Evolutionary conservation across 2,113 vertebrate species (phyloP).

Genomic region (Melanotaenia duboulayi): DNA sequence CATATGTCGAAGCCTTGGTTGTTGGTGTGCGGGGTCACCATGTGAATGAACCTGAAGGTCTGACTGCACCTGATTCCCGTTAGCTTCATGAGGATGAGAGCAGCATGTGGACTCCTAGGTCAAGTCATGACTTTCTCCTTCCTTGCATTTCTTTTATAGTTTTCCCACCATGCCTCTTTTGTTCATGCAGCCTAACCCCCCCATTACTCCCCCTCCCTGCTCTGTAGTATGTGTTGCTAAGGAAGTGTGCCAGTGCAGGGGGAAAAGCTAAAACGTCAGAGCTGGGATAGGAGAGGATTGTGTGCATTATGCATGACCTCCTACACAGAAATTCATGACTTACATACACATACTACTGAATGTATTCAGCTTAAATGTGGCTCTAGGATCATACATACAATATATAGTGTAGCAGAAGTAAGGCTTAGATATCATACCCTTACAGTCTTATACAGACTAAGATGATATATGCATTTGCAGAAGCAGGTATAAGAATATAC

Average conservation of each 20-base stretch:
- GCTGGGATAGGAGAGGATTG: conserved; percentile 41
- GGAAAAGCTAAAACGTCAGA: conserved; percentile 56
- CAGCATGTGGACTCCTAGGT: neutral
- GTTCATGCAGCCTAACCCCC: neutral
- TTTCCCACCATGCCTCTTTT: conserved; percentile 14
- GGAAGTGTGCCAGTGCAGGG: conserved; percentile 57
- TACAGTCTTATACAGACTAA: neutral
- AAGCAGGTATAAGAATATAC: neutral
- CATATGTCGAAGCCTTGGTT: conserved; percentile 26
- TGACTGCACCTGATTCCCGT: conserved; percentile 33
- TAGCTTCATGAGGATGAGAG: conserved; percentile 8
- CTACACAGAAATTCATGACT: conserved; percentile 58
- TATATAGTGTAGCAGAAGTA: conserved; percentile 3
- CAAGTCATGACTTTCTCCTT: conserved; percentile 5
- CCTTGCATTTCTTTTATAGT: conserved; percentile 4
- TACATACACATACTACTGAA: conserved; percentile 7
- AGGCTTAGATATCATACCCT: neutral
- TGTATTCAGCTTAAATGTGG: conserved; percentile 4
- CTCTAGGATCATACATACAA: neutral
- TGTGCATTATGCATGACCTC: conserved; percentile 77
- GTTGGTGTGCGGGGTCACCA: conserved; percentile 41
- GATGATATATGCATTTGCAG: neutral
- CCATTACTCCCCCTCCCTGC: conserved; percentile 3
- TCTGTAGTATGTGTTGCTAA: conserved; percentile 46
- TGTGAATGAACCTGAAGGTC: conserved; percentile 30